Evolutionary conservation across 2,797 vertebrate genomes (phyloP).

Genomic region (Vireo griseus): DNA sequence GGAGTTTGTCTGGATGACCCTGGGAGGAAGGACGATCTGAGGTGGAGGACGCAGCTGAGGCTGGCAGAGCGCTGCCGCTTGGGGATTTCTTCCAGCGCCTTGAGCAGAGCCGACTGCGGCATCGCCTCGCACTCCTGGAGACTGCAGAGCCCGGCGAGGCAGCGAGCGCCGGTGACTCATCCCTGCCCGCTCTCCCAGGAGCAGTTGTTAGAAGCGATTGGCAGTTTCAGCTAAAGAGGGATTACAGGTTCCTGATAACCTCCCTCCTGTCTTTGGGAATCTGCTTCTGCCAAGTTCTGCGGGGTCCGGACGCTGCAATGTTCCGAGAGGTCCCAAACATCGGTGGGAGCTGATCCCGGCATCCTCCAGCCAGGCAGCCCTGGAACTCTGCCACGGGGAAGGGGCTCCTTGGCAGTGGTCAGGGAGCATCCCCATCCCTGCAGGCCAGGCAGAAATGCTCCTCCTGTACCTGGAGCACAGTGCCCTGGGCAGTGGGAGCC

Average conservation of each 20-base stretch:
- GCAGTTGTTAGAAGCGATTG: not conserved
- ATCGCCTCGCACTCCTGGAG: not conserved
- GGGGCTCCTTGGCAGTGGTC: not conserved
- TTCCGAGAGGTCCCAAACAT: fast-evolving
- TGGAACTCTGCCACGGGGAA: fast-evolving
- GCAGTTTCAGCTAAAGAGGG: not conserved
- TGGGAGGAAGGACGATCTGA: not conserved
- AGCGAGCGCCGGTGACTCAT: not conserved
- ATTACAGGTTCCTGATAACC: not conserved
- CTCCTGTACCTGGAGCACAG: fast-evolving
- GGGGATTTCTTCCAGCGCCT: not conserved
- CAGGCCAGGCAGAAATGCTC: not conserved
- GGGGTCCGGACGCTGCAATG: fast-evolving
- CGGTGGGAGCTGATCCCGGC: fast-evolving
- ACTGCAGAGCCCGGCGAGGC: not conserved
- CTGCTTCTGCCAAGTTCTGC: not conserved
- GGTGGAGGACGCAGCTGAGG: fast-evolving
- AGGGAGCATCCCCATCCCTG: not conserved
- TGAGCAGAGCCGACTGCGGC: not conserved
- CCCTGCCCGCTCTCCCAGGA: not conserved
- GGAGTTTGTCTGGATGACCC: fast-evolving
- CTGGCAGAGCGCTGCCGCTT: not conserved
- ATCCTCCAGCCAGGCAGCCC: fast-evolving
- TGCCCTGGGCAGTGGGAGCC: not conserved
- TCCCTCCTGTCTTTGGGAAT: not conserved